phyloP scores from a whole-genome alignment of 1,140 invertebrate species.

The Papilio polyxenes region DNA sequence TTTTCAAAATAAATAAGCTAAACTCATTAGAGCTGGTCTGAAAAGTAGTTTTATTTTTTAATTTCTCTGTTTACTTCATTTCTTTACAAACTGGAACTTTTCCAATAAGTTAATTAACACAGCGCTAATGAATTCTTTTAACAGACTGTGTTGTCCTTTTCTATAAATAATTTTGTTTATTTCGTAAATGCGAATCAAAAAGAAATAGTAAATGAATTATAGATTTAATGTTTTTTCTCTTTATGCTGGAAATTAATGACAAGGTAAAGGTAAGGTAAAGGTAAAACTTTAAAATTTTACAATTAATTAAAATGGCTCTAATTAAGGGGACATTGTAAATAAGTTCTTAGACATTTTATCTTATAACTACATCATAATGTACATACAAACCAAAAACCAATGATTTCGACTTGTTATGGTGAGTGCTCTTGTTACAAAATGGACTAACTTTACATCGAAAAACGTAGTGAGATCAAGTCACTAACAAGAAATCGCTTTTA shows the following conservation, averaged over 20 bases:
- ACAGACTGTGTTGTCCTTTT: background rate
- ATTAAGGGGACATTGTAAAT: background rate
- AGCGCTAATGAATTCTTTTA: background rate
- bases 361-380: too few relatives aligned
- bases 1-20: background rate
- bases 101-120: slow-evolving; percentile 6
- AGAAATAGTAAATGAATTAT: background rate
- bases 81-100: slow-evolving; percentile 11
- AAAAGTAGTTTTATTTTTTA: background rate
- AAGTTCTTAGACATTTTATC: background rate
- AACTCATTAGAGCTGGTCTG: background rate
- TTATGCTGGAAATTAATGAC: background rate
- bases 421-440: too few relatives aligned
- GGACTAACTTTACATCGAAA: background rate
- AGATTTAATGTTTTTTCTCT: background rate
- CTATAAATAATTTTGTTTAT: background rate
- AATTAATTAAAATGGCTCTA: background rate
- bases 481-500: background rate
- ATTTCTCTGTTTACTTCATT: background rate
- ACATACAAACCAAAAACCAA: too few relatives aligned
- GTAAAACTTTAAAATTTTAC: too few relatives aligned
- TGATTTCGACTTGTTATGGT: too few relatives aligned
- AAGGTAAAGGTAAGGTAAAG: too few relatives aligned
- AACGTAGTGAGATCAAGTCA: background rate
- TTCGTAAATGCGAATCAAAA: background rate